Evolutionary conservation across 2,888 invertebrate species (phyloP), one percentile per base, ranked within the genome.

Genomic region (Thymelicus sylvestris): DNA sequence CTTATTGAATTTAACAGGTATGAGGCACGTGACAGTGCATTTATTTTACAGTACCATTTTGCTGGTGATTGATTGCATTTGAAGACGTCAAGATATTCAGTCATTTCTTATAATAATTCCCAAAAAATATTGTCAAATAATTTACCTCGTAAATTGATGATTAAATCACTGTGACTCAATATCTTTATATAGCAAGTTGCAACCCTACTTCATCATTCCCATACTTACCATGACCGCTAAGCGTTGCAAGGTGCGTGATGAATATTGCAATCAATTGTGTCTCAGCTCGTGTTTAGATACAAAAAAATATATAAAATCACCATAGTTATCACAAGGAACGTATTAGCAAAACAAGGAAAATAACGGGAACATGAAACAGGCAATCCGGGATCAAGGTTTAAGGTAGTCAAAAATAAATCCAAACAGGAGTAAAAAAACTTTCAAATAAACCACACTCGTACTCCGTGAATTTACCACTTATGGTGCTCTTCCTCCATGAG

Each of bases 401-500:
- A 8, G 59, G 55, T 55, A 24, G 55, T 10, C 24, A 72, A 73
- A 72, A 72, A 68, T 48, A 73, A 72, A 64, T 48, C 50, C 72
- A 74, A 74, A 64, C 66, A 68, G 68, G 59, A 66, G 69, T 67
- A 71, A 73, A 66, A 55, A 68, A 74, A 67, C 65, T 15, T 68
- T 73, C 71, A 67, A 70, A 68, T 67, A 66, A 73, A 70, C 66
- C 65, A 74, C 74, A 74, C 69, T 65, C 57, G 68, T 31, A 65
- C 59, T 66, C 55, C 39, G 69, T 59, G 64, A 39, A 15, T 60
- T 64, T 59, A 70, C 64, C 69, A 24, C 44, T 69, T 24, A 57
- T 31, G 47, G 69, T 70, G 64, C 64, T 69, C 57, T 47, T 62
- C 61, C 15, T 64, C 67, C 50, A 60, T 60, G 59, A 61, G 60